These are phyloP conservation scores for Antheraea yamamai DNA, from an alignment of 2,888 invertebrate species.

Conservation along the genomic window DNA sequence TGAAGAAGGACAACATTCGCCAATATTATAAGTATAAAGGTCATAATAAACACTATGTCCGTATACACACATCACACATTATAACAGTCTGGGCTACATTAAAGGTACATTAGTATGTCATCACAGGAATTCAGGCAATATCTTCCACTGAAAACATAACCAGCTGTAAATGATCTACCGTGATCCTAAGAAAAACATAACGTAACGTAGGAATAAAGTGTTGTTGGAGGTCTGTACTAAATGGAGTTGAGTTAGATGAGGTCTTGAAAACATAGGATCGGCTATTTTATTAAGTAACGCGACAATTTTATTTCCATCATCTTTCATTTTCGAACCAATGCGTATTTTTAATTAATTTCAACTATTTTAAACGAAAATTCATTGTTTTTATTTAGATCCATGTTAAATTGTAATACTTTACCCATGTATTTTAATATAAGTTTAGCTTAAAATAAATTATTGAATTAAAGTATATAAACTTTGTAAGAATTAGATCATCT, in stretches of 20 bases:
- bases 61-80: background rate
- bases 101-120: slow-evolving; percentile 24
- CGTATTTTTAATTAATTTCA: background rate
- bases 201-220: slow-evolving; percentile 1
- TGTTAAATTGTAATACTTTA: background rate
- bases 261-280: background rate
- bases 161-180: slow-evolving; percentile 16
- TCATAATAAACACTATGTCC: background rate
- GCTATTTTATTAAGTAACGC: background rate
- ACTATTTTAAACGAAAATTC: background rate
- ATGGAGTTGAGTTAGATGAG: slow-evolving; percentile 5
- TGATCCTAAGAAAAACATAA: slow-evolving; percentile 9
- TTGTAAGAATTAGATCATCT: background rate
- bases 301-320: background rate
- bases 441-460: background rate
- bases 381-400: background rate
- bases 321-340: background rate
- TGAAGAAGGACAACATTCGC: background rate
- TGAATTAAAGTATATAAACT: background rate
- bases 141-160: slow-evolving; percentile 15
- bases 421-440: background rate
- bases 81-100: slow-evolving; percentile 20
- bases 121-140: slow-evolving; percentile 24
- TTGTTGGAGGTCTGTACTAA: slow-evolving; percentile 11
- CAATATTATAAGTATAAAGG: background rate